A percentile compares a stretch with the other conserved stretches of the same genome.
These are phyloP conservation scores for Tamandua tetradactyla DNA, from an alignment of 2,797 vertebrate species.

Conservation along the genomic window DNA sequence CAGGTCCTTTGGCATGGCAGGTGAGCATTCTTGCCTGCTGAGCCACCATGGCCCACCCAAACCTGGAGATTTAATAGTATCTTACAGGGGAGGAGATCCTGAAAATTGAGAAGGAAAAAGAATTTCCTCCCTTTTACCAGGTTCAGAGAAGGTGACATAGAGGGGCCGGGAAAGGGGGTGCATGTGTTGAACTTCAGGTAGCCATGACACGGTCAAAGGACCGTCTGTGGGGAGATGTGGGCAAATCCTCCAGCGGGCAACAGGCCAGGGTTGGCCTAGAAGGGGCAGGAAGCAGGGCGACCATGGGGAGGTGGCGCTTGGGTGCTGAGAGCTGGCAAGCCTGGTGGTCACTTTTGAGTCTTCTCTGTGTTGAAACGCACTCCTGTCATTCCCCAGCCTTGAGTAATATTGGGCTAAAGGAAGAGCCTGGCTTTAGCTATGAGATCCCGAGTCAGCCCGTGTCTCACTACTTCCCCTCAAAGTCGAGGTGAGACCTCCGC, in stretches of 20 bases:
- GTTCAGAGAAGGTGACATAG: not conserved
- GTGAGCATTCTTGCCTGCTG: too few species aligned
- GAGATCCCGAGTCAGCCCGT: not conserved
- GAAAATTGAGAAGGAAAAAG: not conserved
- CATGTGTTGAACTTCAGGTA: not conserved
- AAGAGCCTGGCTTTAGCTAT: not conserved
- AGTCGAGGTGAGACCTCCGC: not conserved
- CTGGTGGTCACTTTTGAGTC: too few species aligned
- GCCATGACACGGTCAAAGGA: not conserved
- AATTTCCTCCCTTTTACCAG: not conserved
- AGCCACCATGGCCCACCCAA: too few species aligned
- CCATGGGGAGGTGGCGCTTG: fast-evolving
- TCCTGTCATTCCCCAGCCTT: not conserved
- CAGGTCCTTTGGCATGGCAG: too few species aligned
- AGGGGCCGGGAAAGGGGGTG: not conserved
- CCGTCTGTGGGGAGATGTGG: too few species aligned
- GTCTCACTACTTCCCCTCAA: not conserved
- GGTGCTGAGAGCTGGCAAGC: too few species aligned
- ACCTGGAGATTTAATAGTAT: not conserved
- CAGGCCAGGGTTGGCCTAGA: not conserved
- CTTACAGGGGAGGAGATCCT: not conserved
- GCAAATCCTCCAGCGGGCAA: not conserved
- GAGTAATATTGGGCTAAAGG: not conserved
- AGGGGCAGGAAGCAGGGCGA: too few species aligned
- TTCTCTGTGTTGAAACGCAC: not conserved